Conservation (phyloP, 2,113 vertebrate species). For the Delphinus delphis region DNA sequence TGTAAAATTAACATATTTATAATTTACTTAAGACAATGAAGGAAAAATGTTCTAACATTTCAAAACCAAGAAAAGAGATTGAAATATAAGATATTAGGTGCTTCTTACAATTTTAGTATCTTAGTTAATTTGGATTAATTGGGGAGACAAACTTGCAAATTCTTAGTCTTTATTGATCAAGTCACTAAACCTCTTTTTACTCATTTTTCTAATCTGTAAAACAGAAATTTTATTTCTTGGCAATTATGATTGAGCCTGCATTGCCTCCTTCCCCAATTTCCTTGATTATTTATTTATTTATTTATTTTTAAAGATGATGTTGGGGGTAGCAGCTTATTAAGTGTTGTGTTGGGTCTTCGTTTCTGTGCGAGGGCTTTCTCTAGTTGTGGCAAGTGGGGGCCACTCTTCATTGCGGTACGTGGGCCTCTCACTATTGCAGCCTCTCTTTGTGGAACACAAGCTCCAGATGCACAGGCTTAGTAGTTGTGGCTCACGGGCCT, state of each 20-base stretch:
- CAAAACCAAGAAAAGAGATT: neutral
- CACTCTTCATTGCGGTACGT: no score
- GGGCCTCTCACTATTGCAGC: no score
- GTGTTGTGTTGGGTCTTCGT: no score
- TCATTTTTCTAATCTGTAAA: neutral
- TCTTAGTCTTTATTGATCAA: neutral
- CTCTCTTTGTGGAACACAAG: no score
- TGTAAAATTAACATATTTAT: neutral
- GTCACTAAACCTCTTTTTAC: neutral
- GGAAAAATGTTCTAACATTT: neutral
- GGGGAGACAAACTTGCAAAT: neutral
- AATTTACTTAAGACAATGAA: neutral
- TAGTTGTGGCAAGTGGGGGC: no score
- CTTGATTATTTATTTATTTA: neutral
- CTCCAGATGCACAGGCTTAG: no score
- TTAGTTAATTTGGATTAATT: neutral
- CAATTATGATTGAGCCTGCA: neutral
- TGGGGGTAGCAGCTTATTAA: no score
- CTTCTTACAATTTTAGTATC: neutral
- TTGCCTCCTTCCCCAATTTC: neutral
- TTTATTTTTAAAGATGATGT: no score
- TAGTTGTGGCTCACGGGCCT: no score
- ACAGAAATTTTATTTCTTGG: neutral
- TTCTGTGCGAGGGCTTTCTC: no score
- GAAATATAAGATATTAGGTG: neutral